Evolutionary conservation across 2,797 vertebrate species (phyloP), one percentile per base, ranked within the genome.

Genomic region (Thalassophryne amazonica): DNA sequence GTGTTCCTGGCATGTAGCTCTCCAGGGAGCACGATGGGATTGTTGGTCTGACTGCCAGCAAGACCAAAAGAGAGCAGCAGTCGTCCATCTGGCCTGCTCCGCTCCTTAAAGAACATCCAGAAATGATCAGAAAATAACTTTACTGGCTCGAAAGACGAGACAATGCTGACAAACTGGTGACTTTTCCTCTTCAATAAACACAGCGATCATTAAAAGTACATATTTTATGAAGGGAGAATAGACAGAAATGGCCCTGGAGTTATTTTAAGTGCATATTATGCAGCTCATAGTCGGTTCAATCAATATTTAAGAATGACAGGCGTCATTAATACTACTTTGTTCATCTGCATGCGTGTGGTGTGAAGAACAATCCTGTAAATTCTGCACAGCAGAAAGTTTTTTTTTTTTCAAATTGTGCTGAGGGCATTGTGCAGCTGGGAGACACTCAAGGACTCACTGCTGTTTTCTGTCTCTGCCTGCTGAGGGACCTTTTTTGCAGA

Each of bases 11-110:
- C 81, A 65, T 2, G 66, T 53, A 28, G 56, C 57, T 53, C 76
- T 64, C 63, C 47, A 18, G 71, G 64, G 74, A 72, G 74, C 72
- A 62, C 76, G 66, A 71, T 73, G 61, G 74, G 80, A 76, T 68
- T 66, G 70, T 52, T 68, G 65, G 48, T 68, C 32, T 56, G 5
- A 6, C 66, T 80, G 83, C 78, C 82, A 85, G 34, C 51, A 35
- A 52, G 76, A 82, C 75, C 73, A 80, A 83, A n/a, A 82, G 77
- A 83, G 78, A 86, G 74, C 75, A 86, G 78, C 80, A 76, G 64
- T 48, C 66, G 37, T 83, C 85, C 86, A 87, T 87, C 86, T 88
- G 83, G 83, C 53, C 66, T 49, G 10, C 35, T 73, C 74, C 78
- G 24, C 56, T 72, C 54, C 38, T 60, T 60, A 76, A 66, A 74